phyloP scores from a whole-genome alignment of 92 coral and sea anemone species.

The Parazoanthus darwini region DNA sequence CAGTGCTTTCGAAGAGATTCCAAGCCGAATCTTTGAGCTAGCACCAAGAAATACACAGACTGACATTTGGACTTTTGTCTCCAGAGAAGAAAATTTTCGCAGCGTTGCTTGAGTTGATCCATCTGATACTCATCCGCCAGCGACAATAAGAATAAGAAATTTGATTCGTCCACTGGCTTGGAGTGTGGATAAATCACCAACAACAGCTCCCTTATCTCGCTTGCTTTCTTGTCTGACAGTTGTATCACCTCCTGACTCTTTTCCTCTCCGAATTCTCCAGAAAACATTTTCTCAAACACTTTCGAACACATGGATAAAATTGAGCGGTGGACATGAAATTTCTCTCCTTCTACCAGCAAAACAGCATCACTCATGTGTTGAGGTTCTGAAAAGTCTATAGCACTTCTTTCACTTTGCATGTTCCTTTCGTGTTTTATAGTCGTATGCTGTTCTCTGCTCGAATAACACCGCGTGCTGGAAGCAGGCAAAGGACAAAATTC shows the following conservation, averaged over 20 bases:
- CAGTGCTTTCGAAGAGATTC: conserved; percentile 5
- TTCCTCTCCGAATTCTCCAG: background rate
- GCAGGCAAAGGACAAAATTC: too few relatives aligned
- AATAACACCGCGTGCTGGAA: too few relatives aligned
- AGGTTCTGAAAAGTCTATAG: background rate
- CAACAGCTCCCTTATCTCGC: background rate
- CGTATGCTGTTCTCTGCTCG: background rate
- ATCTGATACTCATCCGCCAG: conserved; percentile 10
- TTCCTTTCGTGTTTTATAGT: background rate
- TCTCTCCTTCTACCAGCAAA: conserved; percentile 2
- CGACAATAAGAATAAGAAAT: background rate
- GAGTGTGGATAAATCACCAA: background rate
- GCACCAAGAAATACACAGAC: background rate
- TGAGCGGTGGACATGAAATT: conserved; percentile 8
- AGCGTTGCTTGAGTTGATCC: background rate
- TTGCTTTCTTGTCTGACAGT: background rate
- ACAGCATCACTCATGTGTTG: background rate
- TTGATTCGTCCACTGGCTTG: background rate
- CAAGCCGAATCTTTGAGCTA: conserved; percentile 11
- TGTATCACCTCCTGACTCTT: background rate
- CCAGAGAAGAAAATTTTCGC: background rate
- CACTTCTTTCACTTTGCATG: background rate
- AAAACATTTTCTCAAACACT: conserved; percentile 4
- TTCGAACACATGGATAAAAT: background rate
- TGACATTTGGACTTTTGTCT: background rate